Evolutionary conservation across 2,113 vertebrate species (phyloP), one percentile per base, ranked within the genome.

Genomic region (Setophaga kirtlandii): DNA sequence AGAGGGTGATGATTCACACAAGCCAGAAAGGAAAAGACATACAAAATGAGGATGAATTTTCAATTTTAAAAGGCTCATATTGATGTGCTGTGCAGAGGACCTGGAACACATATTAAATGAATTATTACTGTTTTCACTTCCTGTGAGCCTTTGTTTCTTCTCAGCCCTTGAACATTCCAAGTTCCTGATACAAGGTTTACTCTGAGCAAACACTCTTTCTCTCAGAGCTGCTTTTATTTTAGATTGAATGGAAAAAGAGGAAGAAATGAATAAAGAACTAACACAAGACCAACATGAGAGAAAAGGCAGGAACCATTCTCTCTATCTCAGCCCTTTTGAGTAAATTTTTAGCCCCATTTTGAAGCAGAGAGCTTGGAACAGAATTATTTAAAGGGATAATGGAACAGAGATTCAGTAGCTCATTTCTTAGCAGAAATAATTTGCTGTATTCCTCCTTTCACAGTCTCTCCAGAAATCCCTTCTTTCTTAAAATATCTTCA

Each of bases 111-210:
- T 64, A 89, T 33, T 84, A 63, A 94, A 89, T 81, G 69, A 94
- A 75, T 93, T 93, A 92, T 86, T 90, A 70, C 85, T 90, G 52
- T 94, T 96, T 93, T 94, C 50, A 44, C 39, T 90, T 92, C 73
- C 64, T 92, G 4, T 55, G 71, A 78, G 83, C 90, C 59, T 11
- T 89, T 17, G 0, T 83, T 92, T 90, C 80, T 77, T 71, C 70
- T 77, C 89, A 96, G 39, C 47, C 20, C n/a, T 75, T n/a, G 55
- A 84, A 77, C 35, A 41, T 68, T 59, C 59, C 23, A 46, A 37
- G 33, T 80, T 93, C 74, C 52, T 86, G 64, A 73, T 60, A 60
- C 33, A 53, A 83, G 58, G 50, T 90, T 94, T 95, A 71, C 64
- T 92, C 79, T 83, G 60, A 88, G 75, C 59, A 96, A 96, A 90